phyloP scores from a whole-genome alignment of 2,888 invertebrate genomes.

The Scaptomyza reducta region DNA sequence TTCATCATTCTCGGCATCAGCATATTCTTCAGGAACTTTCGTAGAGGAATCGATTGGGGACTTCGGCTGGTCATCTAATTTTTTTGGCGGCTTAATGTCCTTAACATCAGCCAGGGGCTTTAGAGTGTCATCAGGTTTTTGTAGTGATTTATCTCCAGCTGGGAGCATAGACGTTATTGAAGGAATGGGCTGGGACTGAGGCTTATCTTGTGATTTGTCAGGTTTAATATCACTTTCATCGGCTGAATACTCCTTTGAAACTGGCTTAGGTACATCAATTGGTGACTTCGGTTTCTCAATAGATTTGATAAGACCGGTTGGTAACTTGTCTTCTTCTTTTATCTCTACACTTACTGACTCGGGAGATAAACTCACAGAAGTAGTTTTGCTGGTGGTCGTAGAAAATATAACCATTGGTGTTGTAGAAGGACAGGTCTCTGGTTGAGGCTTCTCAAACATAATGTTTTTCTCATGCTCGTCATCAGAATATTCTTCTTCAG shows the following conservation, averaged over 20 bases:
- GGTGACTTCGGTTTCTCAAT: not conserved
- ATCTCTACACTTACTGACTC: not conserved
- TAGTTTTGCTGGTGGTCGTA: not conserved
- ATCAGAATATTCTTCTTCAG: too few relatives aligned
- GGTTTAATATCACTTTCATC: not conserved
- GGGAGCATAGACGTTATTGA: not conserved
- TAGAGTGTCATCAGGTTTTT: not conserved
- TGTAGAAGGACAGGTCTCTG: not conserved
- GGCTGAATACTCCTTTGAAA: not conserved
- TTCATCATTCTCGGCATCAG: conserved; percentile 19
- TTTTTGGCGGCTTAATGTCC: too few relatives aligned
- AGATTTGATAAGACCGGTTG: not conserved
- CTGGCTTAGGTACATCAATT: not conserved
- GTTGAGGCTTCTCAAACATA: not conserved
- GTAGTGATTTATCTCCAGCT: not conserved
- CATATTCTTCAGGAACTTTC: not conserved
- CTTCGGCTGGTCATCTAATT: not conserved
- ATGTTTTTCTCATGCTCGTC: too few relatives aligned
- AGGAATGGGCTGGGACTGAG: not conserved
- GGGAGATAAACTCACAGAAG: not conserved
- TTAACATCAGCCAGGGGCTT: not conserved
- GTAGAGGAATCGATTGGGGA: not conserved
- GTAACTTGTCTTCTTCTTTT: not conserved
- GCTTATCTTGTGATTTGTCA: not conserved
- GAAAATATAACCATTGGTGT: not conserved